Conservation (phyloP, 2,888 invertebrate genomes). For the Drosophila meridionalis region DNA sequence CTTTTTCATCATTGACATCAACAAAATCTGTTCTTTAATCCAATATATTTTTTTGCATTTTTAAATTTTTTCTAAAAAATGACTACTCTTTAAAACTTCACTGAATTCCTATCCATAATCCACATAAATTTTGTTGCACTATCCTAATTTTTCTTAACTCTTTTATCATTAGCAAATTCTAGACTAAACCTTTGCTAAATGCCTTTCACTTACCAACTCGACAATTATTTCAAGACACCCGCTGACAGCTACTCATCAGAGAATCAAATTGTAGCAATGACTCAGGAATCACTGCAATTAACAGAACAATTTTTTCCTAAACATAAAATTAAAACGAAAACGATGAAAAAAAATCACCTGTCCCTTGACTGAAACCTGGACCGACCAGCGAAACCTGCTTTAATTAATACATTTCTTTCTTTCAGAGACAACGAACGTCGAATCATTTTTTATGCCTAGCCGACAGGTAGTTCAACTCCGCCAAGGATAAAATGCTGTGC, state of each 20-base stretch:
- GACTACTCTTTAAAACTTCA: too few species aligned
- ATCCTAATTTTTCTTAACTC: neutral
- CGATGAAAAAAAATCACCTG: conserved; percentile 36
- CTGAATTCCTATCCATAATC: too few species aligned
- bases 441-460: conserved; percentile 55
- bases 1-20: too few species aligned
- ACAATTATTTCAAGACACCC: conserved; percentile 37
- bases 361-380: conserved; percentile 9
- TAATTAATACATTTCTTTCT: conserved; percentile 74
- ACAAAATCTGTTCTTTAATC: too few species aligned
- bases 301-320: conserved; percentile 41
- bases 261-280: conserved; percentile 57
- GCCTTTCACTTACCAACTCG: conserved; percentile 46
- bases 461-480: conserved; percentile 37
- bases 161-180: neutral
- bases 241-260: conserved; percentile 62
- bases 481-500: conserved; percentile 59
- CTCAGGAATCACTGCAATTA: conserved; percentile 69
- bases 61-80: neutral
- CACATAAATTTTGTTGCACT: neutral
- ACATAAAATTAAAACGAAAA: conserved; percentile 12
- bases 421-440: conserved; percentile 41
- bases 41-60: too few species aligned
- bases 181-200: conserved; percentile 33
- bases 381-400: conserved; percentile 32